Conservation (phyloP, 2,888 invertebrate genomes). For the Rhopalosiphum nymphaeae region DNA sequence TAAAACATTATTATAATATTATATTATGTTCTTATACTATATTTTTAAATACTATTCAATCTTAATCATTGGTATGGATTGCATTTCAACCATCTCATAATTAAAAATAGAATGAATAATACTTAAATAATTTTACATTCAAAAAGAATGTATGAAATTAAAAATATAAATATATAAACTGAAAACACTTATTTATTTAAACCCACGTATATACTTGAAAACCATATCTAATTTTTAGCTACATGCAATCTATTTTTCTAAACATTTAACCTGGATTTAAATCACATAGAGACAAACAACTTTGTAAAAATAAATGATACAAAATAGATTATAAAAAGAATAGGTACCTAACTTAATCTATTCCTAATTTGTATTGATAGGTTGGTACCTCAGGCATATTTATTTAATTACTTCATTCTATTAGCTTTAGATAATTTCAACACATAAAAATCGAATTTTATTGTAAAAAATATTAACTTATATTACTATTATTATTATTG, state of each 20-base stretch:
- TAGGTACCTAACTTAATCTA: no score
- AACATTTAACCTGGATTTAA: not conserved
- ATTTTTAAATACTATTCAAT: not conserved
- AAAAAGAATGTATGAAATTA: not conserved
- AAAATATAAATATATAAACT: not conserved
- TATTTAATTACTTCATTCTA: not conserved
- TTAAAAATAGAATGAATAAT: not conserved
- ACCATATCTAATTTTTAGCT: not conserved
- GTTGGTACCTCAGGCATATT: not conserved
- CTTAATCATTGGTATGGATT: not conserved
- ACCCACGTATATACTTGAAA: not conserved
- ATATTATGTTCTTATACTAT: not conserved
- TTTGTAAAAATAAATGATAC: not conserved
- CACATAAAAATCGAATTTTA: not conserved
- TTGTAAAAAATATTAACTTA: not conserved
- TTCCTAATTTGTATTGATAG: not conserved
- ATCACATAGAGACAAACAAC: not conserved
- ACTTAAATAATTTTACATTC: not conserved
- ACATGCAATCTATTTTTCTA: not conserved
- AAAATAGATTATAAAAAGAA: not conserved
- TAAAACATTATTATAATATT: not conserved
- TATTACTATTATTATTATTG: not conserved
- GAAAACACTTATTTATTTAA: not conserved
- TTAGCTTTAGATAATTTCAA: not conserved
- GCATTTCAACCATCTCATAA: not conserved